Base-by-base conservation (phyloP, 2,797 vertebrate genomes). In the Chloroceryle amazona region DNA sequence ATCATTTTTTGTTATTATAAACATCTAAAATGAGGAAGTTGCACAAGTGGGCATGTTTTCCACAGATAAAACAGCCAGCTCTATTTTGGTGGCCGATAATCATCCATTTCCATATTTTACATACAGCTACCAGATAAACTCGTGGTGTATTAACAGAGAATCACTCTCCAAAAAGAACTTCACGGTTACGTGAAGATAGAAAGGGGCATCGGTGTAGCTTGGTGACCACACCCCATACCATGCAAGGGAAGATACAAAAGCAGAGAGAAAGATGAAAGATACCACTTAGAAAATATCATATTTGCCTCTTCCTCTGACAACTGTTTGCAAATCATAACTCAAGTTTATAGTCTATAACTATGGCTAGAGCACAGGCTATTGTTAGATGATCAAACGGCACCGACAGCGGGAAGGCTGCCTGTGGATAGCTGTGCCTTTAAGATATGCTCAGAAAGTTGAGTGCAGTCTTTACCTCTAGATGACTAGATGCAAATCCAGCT, bases 21-120 rank as follows among this genome's bases (percentile, higher is more conserved):
- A 93, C 67, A 93, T 11, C 66, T 90, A 12, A 95, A 96, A 96
- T 95, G 93, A 95, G 96, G 97, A 97, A 96, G 95, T 93, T 92
- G 65, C 35, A 57, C 65, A 63, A 84, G 86, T 63, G 74, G 37
- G 29, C 62, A 88, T 11, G 47, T 84, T 91, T 91, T 96, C 96
- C 95, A 78, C 94, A 90, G 90, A 84, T 86, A 68, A 91, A 94
- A 23, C 12, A 76, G 47, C 33, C 52, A 80, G 66, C 52, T 11
- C 46, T 70, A 29, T 81, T 92, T 76, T 81, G 68, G 86, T 76
- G 71, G 41, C 57, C 52, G 80, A 74, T 90, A 83, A 80, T 79
- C 29, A 16, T 73, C 90, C 84, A 76, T 93, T 91, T 81, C 75
- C 58, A 79, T 85, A 51, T 84, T 93, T 89, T 78, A 80, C 42